Percentiles rank a stretch among this genome's conserved stretches.
Evolutionary conservation across 2,797 vertebrate genomes (phyloP).

Genomic region (Monodelphis domestica): DNA sequence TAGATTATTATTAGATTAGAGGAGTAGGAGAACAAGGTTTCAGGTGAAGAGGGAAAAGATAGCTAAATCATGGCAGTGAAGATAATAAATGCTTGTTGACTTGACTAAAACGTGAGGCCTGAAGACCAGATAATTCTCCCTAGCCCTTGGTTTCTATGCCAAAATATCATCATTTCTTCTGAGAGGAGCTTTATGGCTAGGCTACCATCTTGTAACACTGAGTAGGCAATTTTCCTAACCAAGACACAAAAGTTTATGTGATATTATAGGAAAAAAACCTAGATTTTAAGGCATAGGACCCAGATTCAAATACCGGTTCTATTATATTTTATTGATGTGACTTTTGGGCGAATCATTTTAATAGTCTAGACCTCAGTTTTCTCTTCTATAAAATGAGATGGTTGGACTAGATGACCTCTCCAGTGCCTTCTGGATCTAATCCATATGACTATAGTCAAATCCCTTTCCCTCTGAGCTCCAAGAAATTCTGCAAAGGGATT

Average conservation of each 20-base stretch:
- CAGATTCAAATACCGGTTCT: background rate
- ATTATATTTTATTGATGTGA: background rate
- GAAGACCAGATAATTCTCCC: background rate
- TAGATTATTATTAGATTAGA: background rate
- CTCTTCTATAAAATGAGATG: no score
- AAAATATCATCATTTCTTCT: background rate
- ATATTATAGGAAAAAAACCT: background rate
- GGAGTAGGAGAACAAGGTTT: background rate
- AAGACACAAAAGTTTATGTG: background rate
- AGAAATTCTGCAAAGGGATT: background rate
- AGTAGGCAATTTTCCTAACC: background rate
- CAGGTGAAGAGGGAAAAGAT: background rate
- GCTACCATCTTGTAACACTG: background rate
- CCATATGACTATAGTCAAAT: background rate
- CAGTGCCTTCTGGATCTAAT: background rate
- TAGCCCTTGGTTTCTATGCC: background rate
- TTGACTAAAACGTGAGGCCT: background rate
- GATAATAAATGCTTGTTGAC: background rate
- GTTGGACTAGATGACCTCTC: background rate
- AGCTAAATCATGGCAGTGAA: background rate
- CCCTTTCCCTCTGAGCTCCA: background rate
- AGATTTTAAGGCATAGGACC: background rate
- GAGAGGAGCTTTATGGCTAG: background rate
- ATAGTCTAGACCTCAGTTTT: background rate
- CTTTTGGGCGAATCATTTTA: background rate